Percentiles rank a stretch among this genome's conserved stretches.
Conservation (phyloP, 1,140 invertebrate genomes). For the Geopemphigus sp. region DNA sequence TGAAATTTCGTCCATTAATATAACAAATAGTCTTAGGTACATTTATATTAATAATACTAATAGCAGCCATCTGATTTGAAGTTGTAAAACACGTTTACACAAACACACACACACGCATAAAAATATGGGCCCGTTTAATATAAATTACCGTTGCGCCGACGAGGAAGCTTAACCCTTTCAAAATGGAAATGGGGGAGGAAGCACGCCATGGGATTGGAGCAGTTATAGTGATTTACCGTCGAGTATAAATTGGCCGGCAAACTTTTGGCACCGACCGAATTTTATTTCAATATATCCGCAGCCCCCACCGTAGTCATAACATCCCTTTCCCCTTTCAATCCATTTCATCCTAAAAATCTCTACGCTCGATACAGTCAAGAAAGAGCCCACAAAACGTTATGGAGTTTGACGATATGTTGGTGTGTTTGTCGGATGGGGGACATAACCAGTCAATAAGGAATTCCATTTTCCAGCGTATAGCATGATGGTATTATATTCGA, state of each 20-base stretch:
- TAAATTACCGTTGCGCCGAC: not conserved
- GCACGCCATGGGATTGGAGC: too few relatives aligned
- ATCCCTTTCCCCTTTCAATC: not conserved
- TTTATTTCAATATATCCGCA: slow-evolving; percentile 34
- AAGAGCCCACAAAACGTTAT: too few relatives aligned
- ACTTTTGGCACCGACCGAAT: slow-evolving; percentile 48
- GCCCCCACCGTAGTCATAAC: not conserved
- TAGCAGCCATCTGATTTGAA: too few relatives aligned
- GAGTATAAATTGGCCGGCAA: slow-evolving; percentile 28
- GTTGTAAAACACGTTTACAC: too few relatives aligned
- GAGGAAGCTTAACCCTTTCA: slow-evolving; percentile 23
- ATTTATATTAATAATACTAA: not conserved
- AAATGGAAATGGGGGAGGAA: not conserved
- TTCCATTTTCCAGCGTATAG: too few relatives aligned
- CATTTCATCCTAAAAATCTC: not conserved
- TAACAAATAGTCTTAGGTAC: not conserved
- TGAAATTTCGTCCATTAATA: not conserved
- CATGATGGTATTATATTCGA: too few relatives aligned
- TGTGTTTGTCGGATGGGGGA: too few relatives aligned
- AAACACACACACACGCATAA: not conserved
- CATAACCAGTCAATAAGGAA: too few relatives aligned
- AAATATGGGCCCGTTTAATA: slow-evolving; percentile 15
- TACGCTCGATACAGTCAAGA: too few relatives aligned
- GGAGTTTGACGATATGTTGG: too few relatives aligned
- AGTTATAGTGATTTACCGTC: slow-evolving; percentile 20